Conservation (phyloP, 92 coral and sea anemone species). For the Zoanthus gigantus region DNA sequence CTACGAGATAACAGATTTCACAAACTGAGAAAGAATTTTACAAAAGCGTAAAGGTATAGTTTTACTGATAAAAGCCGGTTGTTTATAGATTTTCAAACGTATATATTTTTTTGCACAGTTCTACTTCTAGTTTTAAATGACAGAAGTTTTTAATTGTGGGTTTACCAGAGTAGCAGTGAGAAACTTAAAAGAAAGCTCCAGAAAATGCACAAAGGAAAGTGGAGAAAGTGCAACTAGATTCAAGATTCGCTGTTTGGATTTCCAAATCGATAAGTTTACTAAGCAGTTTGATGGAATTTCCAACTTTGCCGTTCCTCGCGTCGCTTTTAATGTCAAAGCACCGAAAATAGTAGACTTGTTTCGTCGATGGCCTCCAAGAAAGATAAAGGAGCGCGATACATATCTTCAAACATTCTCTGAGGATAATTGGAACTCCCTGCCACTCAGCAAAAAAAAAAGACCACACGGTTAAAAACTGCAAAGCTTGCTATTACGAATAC, state of each 20-base stretch:
- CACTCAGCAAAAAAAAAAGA: neutral
- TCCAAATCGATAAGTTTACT: neutral
- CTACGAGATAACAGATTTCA: neutral
- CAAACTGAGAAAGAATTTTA: neutral
- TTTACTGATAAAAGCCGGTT: neutral
- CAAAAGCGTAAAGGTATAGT: neutral
- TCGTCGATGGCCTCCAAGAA: neutral
- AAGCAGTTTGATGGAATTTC: neutral
- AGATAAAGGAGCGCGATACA: neutral
- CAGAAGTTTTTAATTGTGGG: slow-evolving; percentile 2
- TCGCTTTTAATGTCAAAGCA: neutral
- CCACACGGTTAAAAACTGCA: slow-evolving; percentile 1
- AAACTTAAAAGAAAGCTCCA: neutral
- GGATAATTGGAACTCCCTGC: slow-evolving; percentile 1
- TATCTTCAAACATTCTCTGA: neutral
- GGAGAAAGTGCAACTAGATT: neutral
- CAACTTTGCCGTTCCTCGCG: neutral
- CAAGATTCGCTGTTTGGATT: neutral
- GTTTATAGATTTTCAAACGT: neutral
- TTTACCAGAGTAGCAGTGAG: neutral
- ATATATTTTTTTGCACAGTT: too few relatives aligned
- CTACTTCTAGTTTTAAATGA: neutral
- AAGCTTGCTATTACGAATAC: slow-evolving; percentile 9
- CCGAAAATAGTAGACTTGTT: neutral
- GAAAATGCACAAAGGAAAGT: neutral